These are phyloP conservation scores for Melitaea cinxia DNA, from an alignment of 1,140 invertebrate species.

Conservation along the genomic window DNA sequence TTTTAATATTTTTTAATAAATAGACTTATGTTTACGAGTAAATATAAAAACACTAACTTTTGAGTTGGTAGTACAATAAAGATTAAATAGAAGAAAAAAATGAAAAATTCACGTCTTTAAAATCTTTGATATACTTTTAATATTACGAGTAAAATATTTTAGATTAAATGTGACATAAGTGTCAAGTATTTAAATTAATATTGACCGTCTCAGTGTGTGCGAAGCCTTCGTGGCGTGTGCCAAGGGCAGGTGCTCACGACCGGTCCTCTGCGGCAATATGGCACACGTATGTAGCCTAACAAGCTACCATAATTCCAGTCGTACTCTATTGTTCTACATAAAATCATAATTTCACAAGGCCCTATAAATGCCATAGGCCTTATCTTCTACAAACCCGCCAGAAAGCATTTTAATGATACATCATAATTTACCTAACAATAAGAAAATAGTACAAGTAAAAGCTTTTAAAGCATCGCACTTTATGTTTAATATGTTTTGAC, in stretches of 20 bases:
- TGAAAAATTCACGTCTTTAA: no score
- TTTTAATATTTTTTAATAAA: no score
- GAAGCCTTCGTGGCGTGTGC: slow-evolving; percentile 64
- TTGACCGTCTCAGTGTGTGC: slow-evolving; percentile 7
- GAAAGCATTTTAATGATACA: slow-evolving; percentile 27
- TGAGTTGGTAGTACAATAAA: no score
- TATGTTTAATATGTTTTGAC: background rate
- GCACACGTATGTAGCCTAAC: slow-evolving; percentile 26
- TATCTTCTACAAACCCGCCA: slow-evolving; percentile 5
- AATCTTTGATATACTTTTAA: no score
- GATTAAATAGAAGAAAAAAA: no score
- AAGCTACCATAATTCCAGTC: slow-evolving; percentile 28
- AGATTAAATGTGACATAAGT: no score
- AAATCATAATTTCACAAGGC: slow-evolving; percentile 34
- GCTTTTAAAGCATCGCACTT: background rate
- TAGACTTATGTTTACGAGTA: no score
- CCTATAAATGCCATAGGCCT: slow-evolving; percentile 9
- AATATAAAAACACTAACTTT: no score
- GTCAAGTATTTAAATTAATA: no score
- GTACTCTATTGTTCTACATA: slow-evolving; percentile 32
- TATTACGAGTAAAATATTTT: no score
- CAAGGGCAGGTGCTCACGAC: slow-evolving; percentile 67
- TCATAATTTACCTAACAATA: slow-evolving; percentile 16
- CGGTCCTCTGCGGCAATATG: slow-evolving; percentile 46
- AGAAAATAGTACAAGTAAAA: slow-evolving; percentile 9